Evolutionary conservation across 2,797 vertebrate species (phyloP).

Genomic region (Spinus pinus): DNA sequence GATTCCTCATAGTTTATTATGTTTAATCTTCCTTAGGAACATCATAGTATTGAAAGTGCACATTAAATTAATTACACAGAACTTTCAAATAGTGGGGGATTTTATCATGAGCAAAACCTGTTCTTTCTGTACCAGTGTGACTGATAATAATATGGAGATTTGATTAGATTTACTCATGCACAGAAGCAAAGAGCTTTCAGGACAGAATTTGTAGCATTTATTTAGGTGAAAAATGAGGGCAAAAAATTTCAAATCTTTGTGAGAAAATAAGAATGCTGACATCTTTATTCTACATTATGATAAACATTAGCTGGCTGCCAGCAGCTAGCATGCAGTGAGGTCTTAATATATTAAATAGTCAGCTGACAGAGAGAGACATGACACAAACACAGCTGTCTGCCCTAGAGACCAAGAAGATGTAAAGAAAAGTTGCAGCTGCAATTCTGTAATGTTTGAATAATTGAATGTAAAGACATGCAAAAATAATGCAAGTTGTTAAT

Average conservation of each 20-base stretch:
- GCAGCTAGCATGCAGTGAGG: not conserved
- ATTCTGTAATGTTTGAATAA: not conserved
- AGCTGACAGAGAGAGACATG: not conserved
- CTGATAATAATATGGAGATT: not conserved
- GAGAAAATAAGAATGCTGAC: not conserved
- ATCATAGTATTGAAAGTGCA: not conserved
- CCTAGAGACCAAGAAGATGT: not conserved
- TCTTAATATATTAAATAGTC: not conserved
- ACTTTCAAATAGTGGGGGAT: not conserved
- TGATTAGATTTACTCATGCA: not conserved
- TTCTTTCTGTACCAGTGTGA: not conserved
- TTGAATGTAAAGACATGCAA: not conserved
- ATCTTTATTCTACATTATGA: not conserved
- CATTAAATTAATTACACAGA: not conserved
- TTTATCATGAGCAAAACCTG: not conserved
- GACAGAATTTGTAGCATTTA: not conserved
- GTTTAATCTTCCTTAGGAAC: not conserved
- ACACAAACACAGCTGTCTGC: not conserved
- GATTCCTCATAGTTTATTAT: not conserved
- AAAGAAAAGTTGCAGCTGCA: not conserved
- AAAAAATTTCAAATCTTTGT: not conserved
- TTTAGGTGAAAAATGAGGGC: not conserved
- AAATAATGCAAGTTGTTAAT: not conserved
- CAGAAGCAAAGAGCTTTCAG: not conserved
- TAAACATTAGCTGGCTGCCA: not conserved